Evolutionary conservation across 2,888 invertebrate genomes (phyloP).

Genomic region (Plemyria rubiginata): DNA sequence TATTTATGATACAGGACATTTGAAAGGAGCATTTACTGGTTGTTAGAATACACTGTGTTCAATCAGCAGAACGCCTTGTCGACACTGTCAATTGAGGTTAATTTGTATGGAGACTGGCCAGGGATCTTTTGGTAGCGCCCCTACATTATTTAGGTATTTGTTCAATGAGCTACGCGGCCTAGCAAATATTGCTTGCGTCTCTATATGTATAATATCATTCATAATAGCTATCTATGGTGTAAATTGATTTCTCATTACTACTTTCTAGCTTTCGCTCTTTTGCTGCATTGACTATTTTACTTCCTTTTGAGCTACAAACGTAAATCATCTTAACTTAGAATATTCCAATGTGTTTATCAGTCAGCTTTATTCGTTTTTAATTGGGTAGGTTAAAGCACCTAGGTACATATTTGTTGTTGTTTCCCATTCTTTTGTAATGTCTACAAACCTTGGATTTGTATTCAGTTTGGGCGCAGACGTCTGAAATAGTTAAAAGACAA

Average conservation of each 20-base stretch:
- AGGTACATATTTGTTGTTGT: constrained; percentile 1
- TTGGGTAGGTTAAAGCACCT: background rate
- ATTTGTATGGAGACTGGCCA: constrained; percentile 80
- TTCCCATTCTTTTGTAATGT: constrained; percentile 37
- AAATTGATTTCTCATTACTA: constrained; percentile 48
- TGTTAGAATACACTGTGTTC: constrained; percentile 68
- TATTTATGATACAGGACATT: constrained; percentile 63
- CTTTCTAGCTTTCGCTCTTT: constrained; percentile 27
- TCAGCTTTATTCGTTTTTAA: background rate
- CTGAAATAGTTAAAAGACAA: constrained; percentile 76
- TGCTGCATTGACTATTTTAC: constrained; percentile 4
- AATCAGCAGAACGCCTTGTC: constrained; percentile 82
- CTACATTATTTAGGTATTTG: constrained; percentile 79
- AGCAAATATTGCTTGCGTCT: constrained; percentile 58
- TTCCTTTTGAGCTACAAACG: background rate
- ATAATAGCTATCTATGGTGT: constrained; percentile 36
- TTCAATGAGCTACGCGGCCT: constrained; percentile 77
- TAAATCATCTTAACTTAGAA: background rate
- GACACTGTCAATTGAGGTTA: constrained; percentile 83
- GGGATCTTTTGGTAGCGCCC: constrained; percentile 77
- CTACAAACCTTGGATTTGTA: constrained; percentile 56
- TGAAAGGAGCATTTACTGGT: constrained; percentile 61
- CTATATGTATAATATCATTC: constrained; percentile 43
- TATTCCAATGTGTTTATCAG: background rate
- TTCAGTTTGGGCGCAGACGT: constrained; percentile 55